phyloP scores from a whole-genome alignment of 2,113 vertebrate species.

The Microtus montanus region DNA sequence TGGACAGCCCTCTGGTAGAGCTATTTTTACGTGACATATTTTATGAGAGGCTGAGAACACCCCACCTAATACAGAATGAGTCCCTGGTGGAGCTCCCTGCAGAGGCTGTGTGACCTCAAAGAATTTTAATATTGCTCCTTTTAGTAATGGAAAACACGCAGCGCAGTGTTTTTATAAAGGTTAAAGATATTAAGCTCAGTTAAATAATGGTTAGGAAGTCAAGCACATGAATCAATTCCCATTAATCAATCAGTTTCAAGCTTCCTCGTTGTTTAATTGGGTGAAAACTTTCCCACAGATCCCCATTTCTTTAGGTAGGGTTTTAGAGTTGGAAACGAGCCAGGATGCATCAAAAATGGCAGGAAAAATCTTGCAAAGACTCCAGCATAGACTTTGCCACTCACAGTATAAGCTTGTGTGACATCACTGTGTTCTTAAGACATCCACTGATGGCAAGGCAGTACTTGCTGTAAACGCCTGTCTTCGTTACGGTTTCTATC shows the following conservation, averaged over 20 bases:
- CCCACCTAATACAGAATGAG: neutral
- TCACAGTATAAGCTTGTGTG: neutral
- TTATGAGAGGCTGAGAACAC: neutral
- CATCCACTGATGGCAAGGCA: conserved; percentile 24
- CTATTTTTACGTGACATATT: conserved; percentile 54
- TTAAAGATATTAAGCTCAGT: neutral
- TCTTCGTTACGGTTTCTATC: neutral
- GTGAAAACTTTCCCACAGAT: conserved; percentile 1
- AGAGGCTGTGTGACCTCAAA: neutral
- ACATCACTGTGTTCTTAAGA: conserved; percentile 59
- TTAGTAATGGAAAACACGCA: conserved; percentile 4
- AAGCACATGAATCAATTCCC: conserved; percentile 26
- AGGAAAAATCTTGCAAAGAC: conserved; percentile 31
- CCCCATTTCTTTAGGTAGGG: neutral
- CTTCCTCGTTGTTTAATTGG: conserved; percentile 51
- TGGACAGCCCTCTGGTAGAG: conserved; percentile 21
- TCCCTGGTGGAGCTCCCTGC: neutral
- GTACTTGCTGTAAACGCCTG: neutral
- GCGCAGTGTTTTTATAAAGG: neutral
- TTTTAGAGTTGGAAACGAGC: conserved; percentile 35
- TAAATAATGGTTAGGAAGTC: conserved; percentile 37
- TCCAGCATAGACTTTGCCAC: neutral
- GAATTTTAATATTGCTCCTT: neutral
- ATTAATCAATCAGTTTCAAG: conserved; percentile 50
- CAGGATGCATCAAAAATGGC: conserved; percentile 34